Conservation (phyloP, 2,113 vertebrate genomes). For the Cervus canadensis region DNA sequence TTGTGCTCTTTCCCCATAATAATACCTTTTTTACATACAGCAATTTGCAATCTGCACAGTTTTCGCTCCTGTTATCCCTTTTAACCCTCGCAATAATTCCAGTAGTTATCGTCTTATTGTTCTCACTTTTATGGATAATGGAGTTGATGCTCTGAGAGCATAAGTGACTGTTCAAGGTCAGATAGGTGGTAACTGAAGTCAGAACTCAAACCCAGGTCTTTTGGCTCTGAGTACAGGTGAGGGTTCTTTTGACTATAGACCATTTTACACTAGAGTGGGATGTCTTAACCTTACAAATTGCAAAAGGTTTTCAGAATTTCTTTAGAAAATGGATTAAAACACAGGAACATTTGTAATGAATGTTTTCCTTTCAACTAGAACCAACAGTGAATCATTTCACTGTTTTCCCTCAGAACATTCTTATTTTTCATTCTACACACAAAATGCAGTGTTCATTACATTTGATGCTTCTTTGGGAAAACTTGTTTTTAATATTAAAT, state of each 20-base stretch:
- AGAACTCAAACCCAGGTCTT: slow-evolving; percentile 52
- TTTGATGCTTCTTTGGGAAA: slow-evolving; percentile 34
- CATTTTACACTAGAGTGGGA: not conserved
- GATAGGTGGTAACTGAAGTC: slow-evolving; percentile 40
- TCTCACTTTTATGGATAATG: slow-evolving; percentile 26
- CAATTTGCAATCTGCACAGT: not conserved
- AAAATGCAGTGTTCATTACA: slow-evolving; percentile 41
- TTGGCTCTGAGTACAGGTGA: slow-evolving; percentile 34
- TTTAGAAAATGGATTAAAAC: slow-evolving; percentile 2
- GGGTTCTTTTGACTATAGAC: not conserved
- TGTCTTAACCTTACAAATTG: slow-evolving; percentile 20
- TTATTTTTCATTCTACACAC: slow-evolving; percentile 52
- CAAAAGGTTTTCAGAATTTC: slow-evolving; percentile 41
- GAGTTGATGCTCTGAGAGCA: not conserved
- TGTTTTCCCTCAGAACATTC: slow-evolving; percentile 42
- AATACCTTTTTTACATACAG: slow-evolving; percentile 4
- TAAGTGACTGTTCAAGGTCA: slow-evolving; percentile 49
- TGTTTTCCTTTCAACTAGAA: slow-evolving; percentile 49
- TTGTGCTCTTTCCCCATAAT: not conserved
- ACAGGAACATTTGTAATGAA: not conserved
- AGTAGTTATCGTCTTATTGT: not conserved
- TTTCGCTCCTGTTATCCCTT: not conserved
- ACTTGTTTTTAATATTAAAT: slow-evolving; percentile 65
- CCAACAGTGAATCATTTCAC: slow-evolving; percentile 22
- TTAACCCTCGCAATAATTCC: not conserved